Conservation (phyloP, 1,140 invertebrate genomes). For the Drosophila murphyi region DNA sequence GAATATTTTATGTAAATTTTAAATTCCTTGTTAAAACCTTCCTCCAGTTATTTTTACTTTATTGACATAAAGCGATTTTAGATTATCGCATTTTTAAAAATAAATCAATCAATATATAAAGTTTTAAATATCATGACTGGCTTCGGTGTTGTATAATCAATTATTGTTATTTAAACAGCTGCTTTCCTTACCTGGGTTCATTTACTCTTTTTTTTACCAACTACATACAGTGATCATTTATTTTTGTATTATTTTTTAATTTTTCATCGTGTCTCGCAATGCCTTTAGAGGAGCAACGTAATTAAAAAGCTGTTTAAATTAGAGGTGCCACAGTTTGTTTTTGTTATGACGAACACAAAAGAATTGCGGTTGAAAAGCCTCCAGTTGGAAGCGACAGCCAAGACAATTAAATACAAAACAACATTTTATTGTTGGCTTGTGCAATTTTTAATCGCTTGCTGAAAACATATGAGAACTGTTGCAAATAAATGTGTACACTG, state of each 20-base stretch:
- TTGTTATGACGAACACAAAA: slow-evolving; percentile 53
- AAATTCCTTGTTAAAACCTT: background rate
- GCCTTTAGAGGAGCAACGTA: slow-evolving; percentile 50
- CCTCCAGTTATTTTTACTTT: too few species aligned
- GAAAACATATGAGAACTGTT: slow-evolving; percentile 51
- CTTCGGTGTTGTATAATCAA: slow-evolving; percentile 57
- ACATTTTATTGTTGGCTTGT: slow-evolving; percentile 56
- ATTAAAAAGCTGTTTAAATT: slow-evolving; percentile 75
- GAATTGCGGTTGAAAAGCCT: slow-evolving; percentile 63
- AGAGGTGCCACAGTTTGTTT: slow-evolving; percentile 11
- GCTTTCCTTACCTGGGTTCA: slow-evolving; percentile 55
- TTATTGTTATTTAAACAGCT: slow-evolving; percentile 60
- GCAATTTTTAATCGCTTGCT: slow-evolving; percentile 60
- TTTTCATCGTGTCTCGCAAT: slow-evolving; percentile 58
- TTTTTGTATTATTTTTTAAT: slow-evolving; percentile 48
- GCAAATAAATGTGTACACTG: slow-evolving; percentile 11
- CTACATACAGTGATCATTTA: slow-evolving; percentile 56
- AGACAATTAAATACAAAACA: slow-evolving; percentile 49
- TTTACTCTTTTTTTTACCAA: slow-evolving; percentile 45
- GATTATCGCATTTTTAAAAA: slow-evolving; percentile 15
- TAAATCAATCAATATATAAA: slow-evolving; percentile 30
- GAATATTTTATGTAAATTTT: too few species aligned
- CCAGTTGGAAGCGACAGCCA: slow-evolving; percentile 38
- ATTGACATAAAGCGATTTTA: background rate
- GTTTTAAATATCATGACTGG: background rate